Base-by-base conservation (phyloP, 1,140 invertebrate genomes). In the Melitaea cinxia region DNA sequence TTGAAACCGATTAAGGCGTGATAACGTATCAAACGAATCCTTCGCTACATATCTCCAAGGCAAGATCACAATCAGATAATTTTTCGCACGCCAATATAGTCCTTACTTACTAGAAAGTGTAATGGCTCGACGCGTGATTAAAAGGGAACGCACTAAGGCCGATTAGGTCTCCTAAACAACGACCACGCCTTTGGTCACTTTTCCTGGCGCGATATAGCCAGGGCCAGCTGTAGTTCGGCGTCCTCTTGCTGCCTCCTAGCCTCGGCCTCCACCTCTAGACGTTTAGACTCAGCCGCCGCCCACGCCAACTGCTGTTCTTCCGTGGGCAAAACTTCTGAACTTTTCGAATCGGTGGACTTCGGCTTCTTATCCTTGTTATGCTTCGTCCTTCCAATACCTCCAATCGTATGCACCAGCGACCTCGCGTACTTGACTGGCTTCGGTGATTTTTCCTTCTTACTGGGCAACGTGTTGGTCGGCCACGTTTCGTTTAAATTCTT, bases 251-350 rank as follows among this genome's bases (percentile, higher is more conserved):
- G 66, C 23, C 91, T 72, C 30, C 91, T 70, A 37, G 82, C 84
- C 55, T 90, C 86, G 0, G 89, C 80, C 54, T 91, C 91, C 26
- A 85, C 85, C 70, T 92, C 87, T 33, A 92, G 70, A 6, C 85
- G 81, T 42, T 89, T 77, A 35, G 92, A 92, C 75, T 93, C 93
- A n/a, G 91, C 83, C 12, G 91, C 92, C 3, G 93, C 92, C 93
- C 93, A 93, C 4, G 91, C 92, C 78, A 92, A 82, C 79, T 93
- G 93, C 72, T 92, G 85, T 66, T 92, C 92, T 70, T 93, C 93
- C 1, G 81, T 78, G 0, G 88, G 89, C 62, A 90, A 52, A 6
- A 65, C 33, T 53, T 75, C 75, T 7, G 61, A 55, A n/a, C 73
- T 73, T 12, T 56, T 58, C 9, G 77, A 53, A 28, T 77, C 73